These are phyloP conservation scores for Campylorhamphus procurvoides DNA, from an alignment of 2,113 vertebrate species.

Conservation along the genomic window DNA sequence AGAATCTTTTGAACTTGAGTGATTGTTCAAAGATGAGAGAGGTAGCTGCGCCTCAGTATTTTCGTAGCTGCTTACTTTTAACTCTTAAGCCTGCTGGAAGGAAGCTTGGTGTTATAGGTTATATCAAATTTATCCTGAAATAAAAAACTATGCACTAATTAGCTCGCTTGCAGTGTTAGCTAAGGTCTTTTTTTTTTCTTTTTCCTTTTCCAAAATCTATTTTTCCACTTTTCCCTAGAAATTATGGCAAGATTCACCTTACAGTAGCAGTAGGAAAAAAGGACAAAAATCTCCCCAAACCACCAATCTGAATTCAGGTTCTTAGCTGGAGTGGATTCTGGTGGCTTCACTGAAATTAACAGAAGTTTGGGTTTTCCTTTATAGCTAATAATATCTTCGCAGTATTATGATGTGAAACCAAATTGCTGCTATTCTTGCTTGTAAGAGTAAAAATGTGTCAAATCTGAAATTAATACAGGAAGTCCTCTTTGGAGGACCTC, in stretches of 20 bases:
- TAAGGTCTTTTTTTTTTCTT: neutral
- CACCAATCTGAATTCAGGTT: neutral
- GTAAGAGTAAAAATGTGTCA: neutral
- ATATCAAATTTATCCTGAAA: conserved; percentile 8
- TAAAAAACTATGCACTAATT: neutral
- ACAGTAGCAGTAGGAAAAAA: neutral
- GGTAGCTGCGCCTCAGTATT: conserved; percentile 8
- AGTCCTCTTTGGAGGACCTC: neutral
- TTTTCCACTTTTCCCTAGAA: neutral
- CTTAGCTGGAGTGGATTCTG: neutral
- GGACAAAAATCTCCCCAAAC: neutral
- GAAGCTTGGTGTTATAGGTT: neutral
- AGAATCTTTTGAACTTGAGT: conserved; percentile 56
- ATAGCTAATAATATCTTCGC: neutral
- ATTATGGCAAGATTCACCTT: neutral
- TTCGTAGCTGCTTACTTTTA: conserved; percentile 55
- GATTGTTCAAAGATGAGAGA: conserved; percentile 53
- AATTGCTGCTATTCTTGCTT: neutral
- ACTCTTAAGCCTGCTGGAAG: conserved; percentile 36
- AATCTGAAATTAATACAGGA: neutral
- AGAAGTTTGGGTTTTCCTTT: neutral
- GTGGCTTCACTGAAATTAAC: neutral
- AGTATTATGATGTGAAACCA: neutral
- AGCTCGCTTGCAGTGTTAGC: neutral
- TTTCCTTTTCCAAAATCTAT: neutral